Evolutionary conservation across 2,888 invertebrate genomes (phyloP), one percentile per base, ranked within the genome.

Genomic region (Petrophora chlorosata): DNA sequence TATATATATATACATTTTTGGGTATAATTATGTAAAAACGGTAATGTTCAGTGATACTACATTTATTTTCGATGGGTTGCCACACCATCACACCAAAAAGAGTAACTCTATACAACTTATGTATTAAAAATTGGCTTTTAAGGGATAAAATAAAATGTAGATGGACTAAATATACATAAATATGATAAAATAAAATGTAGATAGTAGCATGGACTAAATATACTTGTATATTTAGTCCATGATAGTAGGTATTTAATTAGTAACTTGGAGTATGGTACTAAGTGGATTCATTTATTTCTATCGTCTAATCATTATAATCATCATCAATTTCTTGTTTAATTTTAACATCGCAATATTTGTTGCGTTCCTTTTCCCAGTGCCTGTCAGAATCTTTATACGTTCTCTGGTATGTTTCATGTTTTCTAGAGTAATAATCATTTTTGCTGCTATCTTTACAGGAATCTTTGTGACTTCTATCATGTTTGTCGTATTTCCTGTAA

Each of bases 281-380:
- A 25, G 47, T 55, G 40, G 3, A 52, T 51, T 3, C 13, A 12
- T 52, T 55, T 63, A 5, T 48, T 56, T 38, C 41, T 51, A 13
- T 45, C 45, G 4, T 38, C 19, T 16, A 13, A 30, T 49, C 41
- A 17, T 58, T 22, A 30, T 56, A 44, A 23, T 42, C 46, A 32
- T 49, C 30, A 1, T 43, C 25, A 45, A 39, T 48, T 23, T 42
- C 48, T 7, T 33, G 9, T 10, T 42, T 42, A 16, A 36, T n/a
- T 12, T 26, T 8, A 5, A 9, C 12, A 13, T 50, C 50, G 28
- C 56, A 48, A 28, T 48, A 30, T 34, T 45, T 41, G 4, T 22
- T 56, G n/a, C 51, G 46, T 33, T 57, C 57, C 8, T 53, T 43
- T 33, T 58, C 47, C 48, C 36, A 40, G 3, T 44, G 13, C 8